A percentile compares a stretch with the other conserved stretches of the same genome.
These are phyloP conservation scores for Sinohyriopsis cumingii DNA, from an alignment of 2,888 invertebrate genomes.

Conservation along the genomic window DNA sequence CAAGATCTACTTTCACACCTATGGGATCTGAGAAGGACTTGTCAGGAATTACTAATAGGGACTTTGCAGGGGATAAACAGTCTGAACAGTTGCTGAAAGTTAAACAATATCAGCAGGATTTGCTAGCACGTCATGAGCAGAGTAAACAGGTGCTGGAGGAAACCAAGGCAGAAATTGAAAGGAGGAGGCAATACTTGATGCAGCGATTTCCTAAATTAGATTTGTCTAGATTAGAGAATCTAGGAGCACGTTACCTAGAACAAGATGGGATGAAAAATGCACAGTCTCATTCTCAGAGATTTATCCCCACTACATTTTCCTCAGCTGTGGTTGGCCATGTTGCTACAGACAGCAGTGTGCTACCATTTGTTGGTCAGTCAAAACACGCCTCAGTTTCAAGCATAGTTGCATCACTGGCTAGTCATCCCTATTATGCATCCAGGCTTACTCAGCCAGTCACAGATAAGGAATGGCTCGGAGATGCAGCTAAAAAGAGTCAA, in stretches of 20 bases:
- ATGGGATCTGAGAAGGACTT: background rate
- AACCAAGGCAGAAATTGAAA: constrained; percentile 54
- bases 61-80: constrained; percentile 24
- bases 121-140: constrained; percentile 54
- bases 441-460: constrained; percentile 28
- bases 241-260: constrained; percentile 35
- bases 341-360: background rate
- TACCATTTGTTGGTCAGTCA: constrained; percentile 13
- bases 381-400: constrained; percentile 35
- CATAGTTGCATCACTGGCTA: constrained; percentile 44
- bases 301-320: background rate
- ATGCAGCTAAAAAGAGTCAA: constrained; percentile 2
- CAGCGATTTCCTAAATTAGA: constrained; percentile 46
- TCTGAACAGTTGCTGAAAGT: constrained; percentile 44
- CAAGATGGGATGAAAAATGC: constrained; percentile 13
- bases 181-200: constrained; percentile 43
- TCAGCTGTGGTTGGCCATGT: constrained; percentile 1
- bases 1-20: constrained; percentile 1
- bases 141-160: constrained; percentile 51
- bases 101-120: constrained; percentile 53
- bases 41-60: too few relatives aligned
- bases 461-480: background rate
- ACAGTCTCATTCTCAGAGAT: constrained; percentile 23
- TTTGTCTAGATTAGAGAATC: constrained; percentile 33
- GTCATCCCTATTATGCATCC: constrained; percentile 48